These are phyloP conservation scores for Verasper variegatus DNA, from an alignment of 2,113 vertebrate genomes.

Conservation along the genomic window DNA sequence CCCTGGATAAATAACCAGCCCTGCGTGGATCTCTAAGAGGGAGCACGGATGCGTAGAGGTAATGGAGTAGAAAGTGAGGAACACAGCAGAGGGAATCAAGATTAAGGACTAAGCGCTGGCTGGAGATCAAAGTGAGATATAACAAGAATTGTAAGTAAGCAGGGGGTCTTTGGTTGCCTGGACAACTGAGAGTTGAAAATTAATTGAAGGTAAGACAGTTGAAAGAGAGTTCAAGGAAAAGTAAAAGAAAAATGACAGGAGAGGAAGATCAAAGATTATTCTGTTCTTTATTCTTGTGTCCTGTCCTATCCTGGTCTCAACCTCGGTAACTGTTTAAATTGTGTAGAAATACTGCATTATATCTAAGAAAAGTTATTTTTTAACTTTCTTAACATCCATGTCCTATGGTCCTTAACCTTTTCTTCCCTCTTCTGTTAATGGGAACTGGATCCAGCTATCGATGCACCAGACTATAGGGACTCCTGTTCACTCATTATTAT, in stretches of 20 bases:
- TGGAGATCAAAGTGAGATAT: no score
- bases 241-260: conserved; percentile 11
- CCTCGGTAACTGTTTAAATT: background rate
- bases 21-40: no score
- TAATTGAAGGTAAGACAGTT: conserved; percentile 34
- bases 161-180: no score
- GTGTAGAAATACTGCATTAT: background rate
- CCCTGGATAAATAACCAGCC: no score
- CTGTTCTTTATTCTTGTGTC: conserved; percentile 5
- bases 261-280: conserved; percentile 30
- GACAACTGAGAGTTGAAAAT: background rate
- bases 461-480: background rate
- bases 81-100: no score
- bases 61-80: no score
- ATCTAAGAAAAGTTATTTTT: background rate
- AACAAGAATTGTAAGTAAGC: no score
- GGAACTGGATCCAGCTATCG: background rate
- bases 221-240: conserved; percentile 36
- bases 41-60: no score
- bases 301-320: background rate
- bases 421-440: background rate
- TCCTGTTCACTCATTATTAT: background rate
- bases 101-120: no score
- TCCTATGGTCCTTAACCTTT: background rate
- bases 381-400: background rate